phyloP scores from a whole-genome alignment of 2,797 vertebrate genomes.

The Sylvilagus floridanus region DNA sequence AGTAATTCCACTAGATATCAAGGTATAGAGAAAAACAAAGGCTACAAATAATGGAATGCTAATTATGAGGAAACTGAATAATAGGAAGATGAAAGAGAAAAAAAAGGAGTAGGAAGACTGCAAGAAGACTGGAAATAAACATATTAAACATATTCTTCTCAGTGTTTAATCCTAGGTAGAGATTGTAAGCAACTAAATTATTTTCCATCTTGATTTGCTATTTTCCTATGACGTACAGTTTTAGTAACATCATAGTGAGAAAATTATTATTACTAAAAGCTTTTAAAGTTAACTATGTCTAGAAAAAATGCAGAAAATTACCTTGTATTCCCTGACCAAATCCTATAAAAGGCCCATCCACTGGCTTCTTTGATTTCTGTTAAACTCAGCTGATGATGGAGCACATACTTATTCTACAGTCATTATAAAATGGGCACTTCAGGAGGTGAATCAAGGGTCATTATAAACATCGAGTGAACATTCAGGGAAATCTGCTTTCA shows the following conservation, averaged over 20 bases:
- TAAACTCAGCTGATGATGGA: not conserved
- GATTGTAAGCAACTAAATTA: not conserved
- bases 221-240: not conserved
- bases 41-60: not conserved
- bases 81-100: not conserved
- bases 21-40: not conserved
- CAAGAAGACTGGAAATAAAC: not conserved
- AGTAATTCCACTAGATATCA: not conserved
- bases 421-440: not conserved
- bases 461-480: not conserved
- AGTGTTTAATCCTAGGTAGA: not conserved
- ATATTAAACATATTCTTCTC: not conserved
- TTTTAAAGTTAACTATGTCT: not conserved
- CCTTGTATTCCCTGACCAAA: not conserved
- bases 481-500: not conserved
- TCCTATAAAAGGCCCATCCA: not conserved
- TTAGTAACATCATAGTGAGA: not conserved
- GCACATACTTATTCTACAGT: not conserved
- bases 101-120: not conserved
- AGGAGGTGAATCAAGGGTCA: not conserved
- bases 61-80: not conserved
- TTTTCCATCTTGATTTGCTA: not conserved
- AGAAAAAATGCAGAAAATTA: not conserved
- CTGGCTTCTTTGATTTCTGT: not conserved
- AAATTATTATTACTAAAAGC: not conserved